Evolutionary conservation across 2,888 invertebrate genomes (phyloP).

Genomic region (Amphiduros pacificus): DNA sequence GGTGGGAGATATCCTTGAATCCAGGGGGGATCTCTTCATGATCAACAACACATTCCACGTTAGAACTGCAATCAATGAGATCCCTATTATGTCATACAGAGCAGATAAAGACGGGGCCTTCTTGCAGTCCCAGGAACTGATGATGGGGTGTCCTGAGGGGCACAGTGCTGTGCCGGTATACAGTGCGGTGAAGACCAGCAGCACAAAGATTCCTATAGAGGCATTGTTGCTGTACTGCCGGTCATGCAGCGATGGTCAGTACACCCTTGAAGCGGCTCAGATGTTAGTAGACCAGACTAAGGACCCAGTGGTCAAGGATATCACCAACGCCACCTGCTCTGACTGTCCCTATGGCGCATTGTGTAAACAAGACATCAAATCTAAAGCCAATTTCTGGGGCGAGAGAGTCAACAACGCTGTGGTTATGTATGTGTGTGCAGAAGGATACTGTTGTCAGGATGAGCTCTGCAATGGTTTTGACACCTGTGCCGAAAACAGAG

Average conservation of each 20-base stretch:
- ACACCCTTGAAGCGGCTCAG: not conserved
- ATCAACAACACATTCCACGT: conserved; percentile 3
- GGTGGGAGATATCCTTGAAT: conserved; percentile 6
- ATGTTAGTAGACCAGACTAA: not conserved
- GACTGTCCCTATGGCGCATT: conserved; percentile 11
- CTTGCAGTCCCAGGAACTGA: not conserved
- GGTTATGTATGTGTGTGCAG: conserved; percentile 8
- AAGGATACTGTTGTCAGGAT: conserved; percentile 11
- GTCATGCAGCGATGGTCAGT: conserved; percentile 2
- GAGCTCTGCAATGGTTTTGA: not conserved
- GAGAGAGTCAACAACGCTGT: not conserved
- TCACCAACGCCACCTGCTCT: not conserved
- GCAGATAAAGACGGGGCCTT: conserved; percentile 4
- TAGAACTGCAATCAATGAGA: not conserved
- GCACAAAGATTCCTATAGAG: not conserved
- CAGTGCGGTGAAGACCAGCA: not conserved
- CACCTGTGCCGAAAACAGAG: conserved; percentile 6
- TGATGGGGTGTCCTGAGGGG: conserved; percentile 1
- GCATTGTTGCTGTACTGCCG: conserved; percentile 6
- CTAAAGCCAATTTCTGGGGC: conserved; percentile 15
- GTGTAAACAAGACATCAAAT: not conserved
- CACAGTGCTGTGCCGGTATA: not conserved
- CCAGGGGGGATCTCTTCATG: conserved; percentile 6
- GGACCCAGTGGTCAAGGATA: not conserved
- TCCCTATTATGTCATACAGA: conserved; percentile 2